A percentile compares a stretch with the other conserved stretches of the same genome.
phyloP scores from a whole-genome alignment of 53 echinoderm and acorn worm genomes.

The Pentamera pediparva region DNA sequence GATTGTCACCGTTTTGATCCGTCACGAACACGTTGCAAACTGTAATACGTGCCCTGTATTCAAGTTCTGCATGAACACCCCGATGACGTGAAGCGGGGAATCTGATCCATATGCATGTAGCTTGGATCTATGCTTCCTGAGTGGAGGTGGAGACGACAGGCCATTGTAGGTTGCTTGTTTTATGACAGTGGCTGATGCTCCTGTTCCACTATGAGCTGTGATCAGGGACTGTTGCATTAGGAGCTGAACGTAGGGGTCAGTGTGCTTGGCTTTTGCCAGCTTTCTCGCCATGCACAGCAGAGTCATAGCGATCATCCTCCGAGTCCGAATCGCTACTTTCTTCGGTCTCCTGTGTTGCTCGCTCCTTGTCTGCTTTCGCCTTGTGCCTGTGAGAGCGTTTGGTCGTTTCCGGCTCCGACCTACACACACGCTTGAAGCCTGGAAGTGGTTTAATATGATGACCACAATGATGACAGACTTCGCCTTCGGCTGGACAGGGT shows the following conservation, averaged over 20 bases:
- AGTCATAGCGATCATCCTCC: neutral
- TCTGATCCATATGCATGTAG: conserved; percentile 30
- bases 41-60: conserved; percentile 18
- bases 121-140: neutral
- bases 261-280: neutral
- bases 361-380: too few species aligned
- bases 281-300: neutral
- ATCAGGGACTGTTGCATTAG: neutral
- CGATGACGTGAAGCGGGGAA: conserved; percentile 25
- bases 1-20: conserved; percentile 31
- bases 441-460: conserved; percentile 22
- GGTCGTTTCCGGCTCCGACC: too few species aligned
- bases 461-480: conserved; percentile 20
- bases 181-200: neutral
- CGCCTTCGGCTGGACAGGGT: conserved; percentile 26
- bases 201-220: neutral
- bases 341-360: neutral
- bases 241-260: neutral
- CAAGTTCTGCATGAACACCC: conserved; percentile 19
- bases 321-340: neutral
- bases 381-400: too few species aligned
- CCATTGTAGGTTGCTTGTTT: neutral
- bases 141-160: neutral
- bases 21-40: conserved; percentile 30
- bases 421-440: neutral